Evolutionary conservation across 2,113 vertebrate genomes (phyloP).

Genomic region (Alaudala cheleensis): DNA sequence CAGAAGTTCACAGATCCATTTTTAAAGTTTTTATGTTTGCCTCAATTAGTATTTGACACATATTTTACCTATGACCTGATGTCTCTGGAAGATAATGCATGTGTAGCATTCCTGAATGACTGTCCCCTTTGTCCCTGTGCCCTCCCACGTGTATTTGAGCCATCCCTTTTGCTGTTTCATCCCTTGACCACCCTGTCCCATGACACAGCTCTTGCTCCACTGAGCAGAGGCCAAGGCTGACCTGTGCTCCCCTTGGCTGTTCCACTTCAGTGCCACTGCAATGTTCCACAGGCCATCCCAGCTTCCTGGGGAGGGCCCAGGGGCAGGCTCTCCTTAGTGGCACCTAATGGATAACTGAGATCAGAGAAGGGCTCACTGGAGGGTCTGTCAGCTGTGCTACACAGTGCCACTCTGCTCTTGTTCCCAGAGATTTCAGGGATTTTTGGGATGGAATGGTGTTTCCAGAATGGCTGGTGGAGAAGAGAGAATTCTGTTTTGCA

Average conservation of each 20-base stretch:
- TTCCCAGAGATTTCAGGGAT: neutral
- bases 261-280: neutral
- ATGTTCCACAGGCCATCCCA: neutral
- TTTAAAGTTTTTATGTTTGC: neutral
- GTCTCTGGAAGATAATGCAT: neutral
- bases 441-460: neutral
- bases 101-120: neutral
- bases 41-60: neutral
- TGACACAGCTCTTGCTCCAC: neutral
- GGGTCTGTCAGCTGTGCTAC: neutral
- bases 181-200: neutral
- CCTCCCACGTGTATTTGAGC: neutral
- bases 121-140: neutral
- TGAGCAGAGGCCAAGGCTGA: neutral
- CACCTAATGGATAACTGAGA: constrained; percentile 49
- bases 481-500: neutral
- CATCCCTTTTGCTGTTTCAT: neutral
- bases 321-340: neutral
- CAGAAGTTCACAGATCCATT: neutral
- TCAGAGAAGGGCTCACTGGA: neutral
- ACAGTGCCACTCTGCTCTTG: fast-evolving
- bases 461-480: neutral
- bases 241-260: constrained; percentile 8
- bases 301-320: neutral
- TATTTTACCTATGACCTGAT: neutral